These are phyloP conservation scores for Xestia c-nigrum DNA, from an alignment of 2,888 invertebrate genomes.

Conservation along the genomic window DNA sequence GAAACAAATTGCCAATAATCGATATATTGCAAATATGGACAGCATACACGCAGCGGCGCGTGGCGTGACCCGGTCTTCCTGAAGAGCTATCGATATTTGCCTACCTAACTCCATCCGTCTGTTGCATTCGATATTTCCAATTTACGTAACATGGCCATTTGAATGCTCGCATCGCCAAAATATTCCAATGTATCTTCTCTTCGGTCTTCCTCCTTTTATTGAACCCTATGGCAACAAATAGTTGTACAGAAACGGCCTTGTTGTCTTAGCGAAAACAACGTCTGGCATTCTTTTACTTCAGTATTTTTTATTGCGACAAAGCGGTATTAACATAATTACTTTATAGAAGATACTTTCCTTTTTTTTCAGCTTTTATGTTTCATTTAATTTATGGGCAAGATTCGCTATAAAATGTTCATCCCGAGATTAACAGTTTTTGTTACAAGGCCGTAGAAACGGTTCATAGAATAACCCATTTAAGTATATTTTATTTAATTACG, in stretches of 20 bases:
- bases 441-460: not conserved
- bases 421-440: constrained; percentile 13
- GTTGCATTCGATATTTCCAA: constrained; percentile 24
- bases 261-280: constrained; percentile 28
- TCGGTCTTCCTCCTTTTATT: constrained; percentile 17
- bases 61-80: not conserved
- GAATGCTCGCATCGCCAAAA: constrained; percentile 28
- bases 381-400: constrained; percentile 29
- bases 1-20: too few relatives aligned
- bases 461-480: not conserved
- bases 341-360: constrained; percentile 13
- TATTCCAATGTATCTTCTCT: constrained; percentile 39
- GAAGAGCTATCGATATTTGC: constrained; percentile 13
- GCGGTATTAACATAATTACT: constrained; percentile 19
- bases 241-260: not conserved
- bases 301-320: constrained; percentile 16
- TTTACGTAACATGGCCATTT: constrained; percentile 37
- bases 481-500: not conserved
- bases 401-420: constrained; percentile 24
- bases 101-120: not conserved
- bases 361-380: constrained; percentile 19
- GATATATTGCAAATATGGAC: not conserved
- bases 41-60: not conserved
- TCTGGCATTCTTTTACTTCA: constrained; percentile 12
- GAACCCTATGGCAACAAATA: constrained; percentile 23